Evolutionary conservation across 2,113 vertebrate genomes (phyloP).

Genomic region (Diphyllodes magnificus): DNA sequence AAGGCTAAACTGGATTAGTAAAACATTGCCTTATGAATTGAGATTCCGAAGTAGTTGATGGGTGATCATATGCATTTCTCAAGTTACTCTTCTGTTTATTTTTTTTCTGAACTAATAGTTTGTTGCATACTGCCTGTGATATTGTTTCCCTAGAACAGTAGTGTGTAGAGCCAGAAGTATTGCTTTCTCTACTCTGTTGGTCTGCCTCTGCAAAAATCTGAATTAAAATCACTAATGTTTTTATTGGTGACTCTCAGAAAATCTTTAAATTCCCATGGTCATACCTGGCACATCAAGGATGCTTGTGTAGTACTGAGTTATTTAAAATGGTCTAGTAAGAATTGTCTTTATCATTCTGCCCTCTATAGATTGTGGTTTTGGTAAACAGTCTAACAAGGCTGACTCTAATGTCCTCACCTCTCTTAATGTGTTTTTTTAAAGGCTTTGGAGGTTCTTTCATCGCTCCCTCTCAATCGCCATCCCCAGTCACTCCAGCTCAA

Average conservation of each 20-base stretch:
- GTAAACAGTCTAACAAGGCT: not conserved
- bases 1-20: not conserved
- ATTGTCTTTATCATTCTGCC: not conserved
- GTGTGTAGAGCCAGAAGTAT: not conserved
- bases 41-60: not conserved
- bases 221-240: not conserved
- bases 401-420: not conserved
- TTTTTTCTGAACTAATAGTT: not conserved
- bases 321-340: not conserved
- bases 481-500: slow-evolving; percentile 80
- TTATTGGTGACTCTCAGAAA: not conserved
- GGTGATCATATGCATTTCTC: not conserved
- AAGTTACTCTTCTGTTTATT: not conserved
- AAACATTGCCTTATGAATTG: not conserved
- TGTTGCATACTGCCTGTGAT: not conserved
- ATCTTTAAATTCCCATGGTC: not conserved
- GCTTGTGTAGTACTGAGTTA: not conserved
- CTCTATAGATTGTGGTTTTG: not conserved
- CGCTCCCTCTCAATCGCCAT: slow-evolving; percentile 76
- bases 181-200: not conserved
- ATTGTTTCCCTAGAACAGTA: not conserved
- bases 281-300: not conserved
- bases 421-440: slow-evolving; percentile 34
- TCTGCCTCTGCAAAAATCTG: not conserved
- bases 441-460: slow-evolving; percentile 82